Evolutionary conservation across 2,797 vertebrate genomes (phyloP).

Genomic region (Furcifer pardalis): DNA sequence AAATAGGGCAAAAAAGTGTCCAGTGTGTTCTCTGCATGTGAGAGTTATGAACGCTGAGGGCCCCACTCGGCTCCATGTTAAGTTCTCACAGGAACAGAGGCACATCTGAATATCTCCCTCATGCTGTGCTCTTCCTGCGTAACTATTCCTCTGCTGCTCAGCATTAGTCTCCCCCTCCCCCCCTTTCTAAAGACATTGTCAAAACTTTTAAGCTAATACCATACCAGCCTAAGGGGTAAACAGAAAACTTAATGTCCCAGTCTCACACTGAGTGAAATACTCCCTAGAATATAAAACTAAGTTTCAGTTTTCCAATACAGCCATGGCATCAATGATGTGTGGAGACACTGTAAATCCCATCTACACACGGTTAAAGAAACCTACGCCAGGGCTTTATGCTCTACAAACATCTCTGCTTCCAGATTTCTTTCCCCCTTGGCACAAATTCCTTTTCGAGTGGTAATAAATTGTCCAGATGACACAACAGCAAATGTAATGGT

Average conservation of each 20-base stretch:
- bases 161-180: slow-evolving; percentile 52
- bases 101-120: slow-evolving; percentile 72
- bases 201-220: slow-evolving; percentile 74
- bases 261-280: slow-evolving; percentile 65
- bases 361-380: slow-evolving; percentile 41
- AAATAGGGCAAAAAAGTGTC: slow-evolving; percentile 62
- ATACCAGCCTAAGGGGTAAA: slow-evolving; percentile 82
- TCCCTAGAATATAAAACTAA: slow-evolving; percentile 61
- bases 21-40: slow-evolving; percentile 62
- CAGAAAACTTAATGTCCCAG: slow-evolving; percentile 74
- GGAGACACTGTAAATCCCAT: slow-evolving; percentile 56
- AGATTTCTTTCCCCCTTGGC: neutral
- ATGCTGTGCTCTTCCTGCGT: slow-evolving; percentile 75
- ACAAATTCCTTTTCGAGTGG: neutral
- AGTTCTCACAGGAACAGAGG: slow-evolving; percentile 75
- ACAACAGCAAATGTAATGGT: slow-evolving; percentile 2
- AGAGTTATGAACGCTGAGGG: slow-evolving; percentile 54
- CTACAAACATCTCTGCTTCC: slow-evolving; percentile 6
- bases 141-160: slow-evolving; percentile 81
- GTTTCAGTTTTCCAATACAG: slow-evolving; percentile 68
- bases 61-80: slow-evolving; percentile 73
- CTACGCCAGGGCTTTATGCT: slow-evolving; percentile 14
- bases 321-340: slow-evolving; percentile 52
- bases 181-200: slow-evolving; percentile 66
- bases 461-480: slow-evolving; percentile 13